phyloP scores from a whole-genome alignment of 2,113 vertebrate genomes.

The Cricetomys ansorgei region DNA sequence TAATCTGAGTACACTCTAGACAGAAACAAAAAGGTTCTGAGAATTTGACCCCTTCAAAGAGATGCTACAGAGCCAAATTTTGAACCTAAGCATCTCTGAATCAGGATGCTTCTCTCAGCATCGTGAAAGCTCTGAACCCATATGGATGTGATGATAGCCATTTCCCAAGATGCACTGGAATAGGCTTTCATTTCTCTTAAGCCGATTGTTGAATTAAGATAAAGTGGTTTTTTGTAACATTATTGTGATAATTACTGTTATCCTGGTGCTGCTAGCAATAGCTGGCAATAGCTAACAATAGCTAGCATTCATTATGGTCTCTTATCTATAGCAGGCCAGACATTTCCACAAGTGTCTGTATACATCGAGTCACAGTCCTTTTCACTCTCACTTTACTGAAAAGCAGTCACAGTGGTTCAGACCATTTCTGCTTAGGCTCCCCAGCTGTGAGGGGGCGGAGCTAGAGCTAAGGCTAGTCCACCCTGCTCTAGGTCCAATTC shows the following conservation, averaged over 20 bases:
- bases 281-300: too few relatives aligned
- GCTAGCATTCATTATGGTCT: background rate
- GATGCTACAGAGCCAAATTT: background rate
- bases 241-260: background rate
- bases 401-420: background rate
- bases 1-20: background rate
- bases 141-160: background rate
- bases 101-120: background rate
- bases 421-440: fast-evolving
- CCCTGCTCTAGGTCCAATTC: too few relatives aligned
- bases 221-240: background rate
- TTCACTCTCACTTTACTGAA: background rate
- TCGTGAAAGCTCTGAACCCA: background rate
- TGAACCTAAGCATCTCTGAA: background rate
- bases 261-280: too few relatives aligned
- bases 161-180: background rate
- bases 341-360: background rate
- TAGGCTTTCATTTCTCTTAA: background rate
- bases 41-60: background rate
- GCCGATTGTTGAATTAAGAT: background rate
- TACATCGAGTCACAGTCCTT: background rate
- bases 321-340: background rate
- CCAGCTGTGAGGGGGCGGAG: background rate
- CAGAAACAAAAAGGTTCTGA: background rate
- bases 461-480: background rate